These are phyloP conservation scores for Perognathus longimembris DNA, from an alignment of 2,113 vertebrate species.

Conservation along the genomic window DNA sequence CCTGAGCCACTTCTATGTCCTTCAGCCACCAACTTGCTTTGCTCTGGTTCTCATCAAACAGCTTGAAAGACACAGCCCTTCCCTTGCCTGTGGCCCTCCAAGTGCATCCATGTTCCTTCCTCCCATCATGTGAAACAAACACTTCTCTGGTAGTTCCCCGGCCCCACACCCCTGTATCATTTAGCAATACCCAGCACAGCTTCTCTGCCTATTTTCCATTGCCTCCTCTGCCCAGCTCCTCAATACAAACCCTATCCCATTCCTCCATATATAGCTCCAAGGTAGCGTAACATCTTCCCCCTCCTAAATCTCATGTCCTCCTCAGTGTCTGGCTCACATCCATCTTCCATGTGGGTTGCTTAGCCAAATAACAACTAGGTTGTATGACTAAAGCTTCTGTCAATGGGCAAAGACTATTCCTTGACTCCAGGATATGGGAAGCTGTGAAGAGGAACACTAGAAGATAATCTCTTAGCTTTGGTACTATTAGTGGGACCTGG, in stretches of 20 bases:
- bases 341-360: background rate
- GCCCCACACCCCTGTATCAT: background rate
- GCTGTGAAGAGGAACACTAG: background rate
- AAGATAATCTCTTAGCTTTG: background rate
- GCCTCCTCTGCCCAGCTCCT: background rate
- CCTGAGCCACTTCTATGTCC: background rate
- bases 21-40: background rate
- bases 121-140: background rate
- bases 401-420: background rate
- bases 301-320: background rate
- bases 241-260: background rate
- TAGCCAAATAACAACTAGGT: background rate
- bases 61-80: background rate
- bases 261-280: background rate
- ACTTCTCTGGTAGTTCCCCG: background rate
- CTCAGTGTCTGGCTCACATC: background rate
- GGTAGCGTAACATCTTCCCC: background rate
- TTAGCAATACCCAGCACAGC: background rate
- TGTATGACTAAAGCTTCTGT: background rate
- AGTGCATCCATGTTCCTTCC: background rate
- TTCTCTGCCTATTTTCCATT: no score
- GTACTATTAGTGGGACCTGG: background rate
- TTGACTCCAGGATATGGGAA: background rate
- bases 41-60: background rate
- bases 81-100: background rate